Percentiles rank a stretch among this genome's conserved stretches.
Evolutionary conservation across 1,140 invertebrate species (phyloP).

Genomic region (Drosophila rhopaloa): DNA sequence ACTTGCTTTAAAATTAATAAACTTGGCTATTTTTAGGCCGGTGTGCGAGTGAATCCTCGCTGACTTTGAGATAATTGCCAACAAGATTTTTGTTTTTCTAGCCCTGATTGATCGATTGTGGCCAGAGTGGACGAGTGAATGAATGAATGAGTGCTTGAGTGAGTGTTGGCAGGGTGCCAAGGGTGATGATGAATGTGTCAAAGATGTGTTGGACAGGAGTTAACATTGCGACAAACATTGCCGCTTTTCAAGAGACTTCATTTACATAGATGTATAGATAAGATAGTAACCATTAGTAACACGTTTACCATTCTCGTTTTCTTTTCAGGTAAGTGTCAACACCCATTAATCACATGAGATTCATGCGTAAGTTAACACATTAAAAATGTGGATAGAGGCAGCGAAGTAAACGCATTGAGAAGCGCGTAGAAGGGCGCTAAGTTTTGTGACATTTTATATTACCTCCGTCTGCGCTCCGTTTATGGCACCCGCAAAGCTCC

Average conservation of each 20-base stretch:
- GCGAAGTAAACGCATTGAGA: constrained; percentile 11
- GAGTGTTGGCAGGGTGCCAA: constrained; percentile 10
- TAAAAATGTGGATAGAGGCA: constrained; percentile 2
- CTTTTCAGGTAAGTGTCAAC: constrained; percentile 65
- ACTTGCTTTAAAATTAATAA: constrained; percentile 67
- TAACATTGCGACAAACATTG: constrained; percentile 33
- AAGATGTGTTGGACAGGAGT: constrained; percentile 53
- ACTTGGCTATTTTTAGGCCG: constrained; percentile 33
- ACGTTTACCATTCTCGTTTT: background rate
- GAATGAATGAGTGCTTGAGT: constrained; percentile 38
- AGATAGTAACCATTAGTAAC: constrained; percentile 22
- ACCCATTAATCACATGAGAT: constrained; percentile 5
- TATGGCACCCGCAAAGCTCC: constrained; percentile 5
- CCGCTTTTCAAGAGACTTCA: background rate
- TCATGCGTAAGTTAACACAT: constrained; percentile 8
- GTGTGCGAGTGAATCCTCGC: background rate
- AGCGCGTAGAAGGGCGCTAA: constrained; percentile 4
- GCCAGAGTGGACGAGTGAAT: constrained; percentile 10
- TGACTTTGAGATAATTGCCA: constrained; percentile 56
- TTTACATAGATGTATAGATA: constrained; percentile 26
- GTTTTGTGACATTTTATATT: background rate
- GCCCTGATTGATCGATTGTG: constrained; percentile 67
- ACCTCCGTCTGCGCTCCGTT: background rate
- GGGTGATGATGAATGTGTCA: constrained; percentile 58
- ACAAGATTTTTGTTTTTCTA: constrained; percentile 23